phyloP scores from a whole-genome alignment of 1,140 invertebrate genomes.

The Drosophila obscura region DNA sequence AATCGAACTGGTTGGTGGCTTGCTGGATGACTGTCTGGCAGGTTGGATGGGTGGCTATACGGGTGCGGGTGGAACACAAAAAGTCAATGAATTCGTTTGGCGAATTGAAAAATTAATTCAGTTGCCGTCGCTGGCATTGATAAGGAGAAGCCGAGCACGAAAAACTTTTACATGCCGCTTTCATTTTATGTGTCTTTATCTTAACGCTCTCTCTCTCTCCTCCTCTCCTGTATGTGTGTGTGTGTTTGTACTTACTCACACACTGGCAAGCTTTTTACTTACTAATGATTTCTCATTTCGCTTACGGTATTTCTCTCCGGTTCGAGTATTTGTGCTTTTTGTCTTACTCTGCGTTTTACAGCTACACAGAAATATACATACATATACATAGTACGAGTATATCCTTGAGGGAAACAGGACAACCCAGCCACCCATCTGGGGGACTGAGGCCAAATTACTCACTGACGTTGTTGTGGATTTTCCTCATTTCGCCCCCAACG shows the following conservation, averaged over 20 bases:
- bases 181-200: conserved; percentile 75
- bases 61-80: conserved; percentile 64
- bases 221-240: conserved; percentile 15
- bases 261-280: conserved; percentile 73
- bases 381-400: background rate
- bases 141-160: conserved; percentile 64
- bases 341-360: conserved; percentile 72
- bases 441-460: conserved; percentile 73
- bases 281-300: conserved; percentile 83
- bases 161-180: conserved; percentile 72
- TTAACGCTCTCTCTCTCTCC: background rate
- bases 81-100: conserved; percentile 83
- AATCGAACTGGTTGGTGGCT: conserved; percentile 6
- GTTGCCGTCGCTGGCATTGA: conserved; percentile 76
- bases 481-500: conserved; percentile 50
- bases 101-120: conserved; percentile 83
- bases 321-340: conserved; percentile 69
- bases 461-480: conserved; percentile 78
- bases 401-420: background rate
- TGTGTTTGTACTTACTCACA: conserved; percentile 45
- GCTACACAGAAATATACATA: conserved; percentile 9
- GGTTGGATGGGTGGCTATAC: conserved; percentile 20
- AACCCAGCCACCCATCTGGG: background rate
- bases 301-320: conserved; percentile 70
- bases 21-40: conserved; percentile 2